phyloP scores from a whole-genome alignment of 2,113 vertebrate species.

The Actenoides hombroni region DNA sequence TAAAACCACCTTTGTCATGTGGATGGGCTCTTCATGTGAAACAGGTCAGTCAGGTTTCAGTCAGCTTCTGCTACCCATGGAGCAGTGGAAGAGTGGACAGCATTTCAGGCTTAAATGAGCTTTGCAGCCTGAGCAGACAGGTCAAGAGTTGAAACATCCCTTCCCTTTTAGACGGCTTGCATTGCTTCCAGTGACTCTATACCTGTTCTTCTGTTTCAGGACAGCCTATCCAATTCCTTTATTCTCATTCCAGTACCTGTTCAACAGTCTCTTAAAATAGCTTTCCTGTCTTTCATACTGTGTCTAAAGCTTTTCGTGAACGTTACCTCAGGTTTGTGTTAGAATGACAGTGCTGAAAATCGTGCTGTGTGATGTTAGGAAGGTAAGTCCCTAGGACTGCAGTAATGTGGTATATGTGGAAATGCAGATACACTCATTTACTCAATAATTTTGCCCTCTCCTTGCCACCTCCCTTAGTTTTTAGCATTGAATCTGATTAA shows the following conservation, averaged over 20 bases:
- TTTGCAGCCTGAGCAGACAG: neutral
- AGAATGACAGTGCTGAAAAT: neutral
- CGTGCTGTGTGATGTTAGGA: neutral
- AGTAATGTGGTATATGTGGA: neutral
- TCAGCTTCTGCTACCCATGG: neutral
- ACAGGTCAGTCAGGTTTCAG: neutral
- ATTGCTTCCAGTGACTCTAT: neutral
- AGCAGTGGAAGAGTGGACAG: neutral
- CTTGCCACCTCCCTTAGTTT: neutral
- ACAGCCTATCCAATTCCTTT: neutral
- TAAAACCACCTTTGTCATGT: neutral
- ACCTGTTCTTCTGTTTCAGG: slow-evolving; percentile 18
- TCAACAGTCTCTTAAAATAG: neutral
- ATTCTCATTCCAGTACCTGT: neutral
- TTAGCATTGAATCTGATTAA: neutral
- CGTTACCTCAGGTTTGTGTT: neutral
- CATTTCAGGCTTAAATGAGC: neutral
- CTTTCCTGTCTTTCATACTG: neutral
- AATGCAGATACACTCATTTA: neutral
- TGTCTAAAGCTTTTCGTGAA: neutral
- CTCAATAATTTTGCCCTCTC: neutral
- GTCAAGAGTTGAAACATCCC: neutral
- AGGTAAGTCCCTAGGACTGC: neutral
- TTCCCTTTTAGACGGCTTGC: neutral
- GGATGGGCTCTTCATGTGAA: neutral